Evolutionary conservation across 2,888 invertebrate genomes (phyloP), one percentile per base, ranked within the genome.

Genomic region (Nycteola revayana): DNA sequence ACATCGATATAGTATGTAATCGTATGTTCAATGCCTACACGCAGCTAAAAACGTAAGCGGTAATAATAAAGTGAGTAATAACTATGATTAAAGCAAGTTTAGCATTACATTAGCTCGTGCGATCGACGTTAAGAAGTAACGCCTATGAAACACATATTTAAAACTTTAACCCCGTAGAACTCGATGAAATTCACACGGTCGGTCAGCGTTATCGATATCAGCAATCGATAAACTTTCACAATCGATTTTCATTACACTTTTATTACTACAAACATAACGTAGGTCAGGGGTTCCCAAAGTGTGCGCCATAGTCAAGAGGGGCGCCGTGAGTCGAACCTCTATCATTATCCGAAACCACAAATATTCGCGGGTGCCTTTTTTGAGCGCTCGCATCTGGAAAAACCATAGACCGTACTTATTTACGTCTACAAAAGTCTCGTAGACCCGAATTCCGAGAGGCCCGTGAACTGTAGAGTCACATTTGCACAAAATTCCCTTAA

Each of bases 61-160:
- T 66, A 65, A 70, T 75, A 72, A 71, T 72, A 66, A 64, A 63
- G 47, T 57, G 50, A 47, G 47, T 76, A 75, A 80, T 81, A 65
- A 73, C 77, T 71, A 68, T 79, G 64, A 81, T 83, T 80, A 81
- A 53, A 43, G 43, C 56, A 48, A 68, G 66, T 73, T 74, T 73
- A 74, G 71, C 66, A 66, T 64, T 61, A 60, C 68, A 74, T 77
- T 75, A 78, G 75, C 70, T 65, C 69, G 72, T 70, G 73, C 71
- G 63, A 54, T 56, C 56, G 38, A 53, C 59, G 59, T 54, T 59
- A 51, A 48, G 37, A 40, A 57, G 54, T 59, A 53, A 54, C 64
- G 57, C 58, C 63, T 56, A 52, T 60, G 42, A 37, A 49, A 56
- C 63, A 60, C 56, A 49, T 55, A 60, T 62, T 54, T 28, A 42